Evolutionary conservation across 2,888 invertebrate species (phyloP), one percentile per base, ranked within the genome.

Genomic region (Chymomyza amoena): DNA sequence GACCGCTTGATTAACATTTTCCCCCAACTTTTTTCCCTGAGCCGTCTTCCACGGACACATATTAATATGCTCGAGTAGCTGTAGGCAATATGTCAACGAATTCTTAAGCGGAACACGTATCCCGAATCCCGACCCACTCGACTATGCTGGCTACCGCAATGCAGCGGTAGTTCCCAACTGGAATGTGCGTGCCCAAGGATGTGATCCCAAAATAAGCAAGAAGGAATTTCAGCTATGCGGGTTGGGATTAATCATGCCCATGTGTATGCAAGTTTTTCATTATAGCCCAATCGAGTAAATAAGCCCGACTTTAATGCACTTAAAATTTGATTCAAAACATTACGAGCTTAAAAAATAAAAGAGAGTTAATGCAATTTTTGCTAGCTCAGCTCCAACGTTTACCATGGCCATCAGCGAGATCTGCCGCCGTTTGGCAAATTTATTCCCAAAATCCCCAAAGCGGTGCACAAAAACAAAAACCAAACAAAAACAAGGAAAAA

Each of bases 41-140:
- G 62, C 36, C 61, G 13, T 25, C 39, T 45, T 57, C 57, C 64
- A 39, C 20, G 54, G 52, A 36, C 61, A 51, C 61, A 68, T 73
- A 84, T 84, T 88, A 88, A 84, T 84, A 84, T 84, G 84, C 87
- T 76, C 66, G 73, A 75, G 77, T 78, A 72, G 69, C 77, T 76
- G 81, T 72, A 73, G 84, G 76, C 84, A 84, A 84, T 84, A 84
- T 84, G 84, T 88, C 88, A 84, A 81, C 75, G 68, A 76, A 84
- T 84, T 84, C 81, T 88, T 88, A 84, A 81, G 84, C 88, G 87
- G 70, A 73, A 86, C 84, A 84, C 84, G 84, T 84, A 84, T 32
- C 86, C n/a, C n/a, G n/a, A n/a, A n/a, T n/a, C n/a, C 57, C 66
- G 70, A 68, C 62, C 72, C 78, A 73, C 79, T 83, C 81, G 81